Evolutionary conservation across 2,888 invertebrate genomes (phyloP), one percentile per base, ranked within the genome.

Genomic region (Phortica okadai): DNA sequence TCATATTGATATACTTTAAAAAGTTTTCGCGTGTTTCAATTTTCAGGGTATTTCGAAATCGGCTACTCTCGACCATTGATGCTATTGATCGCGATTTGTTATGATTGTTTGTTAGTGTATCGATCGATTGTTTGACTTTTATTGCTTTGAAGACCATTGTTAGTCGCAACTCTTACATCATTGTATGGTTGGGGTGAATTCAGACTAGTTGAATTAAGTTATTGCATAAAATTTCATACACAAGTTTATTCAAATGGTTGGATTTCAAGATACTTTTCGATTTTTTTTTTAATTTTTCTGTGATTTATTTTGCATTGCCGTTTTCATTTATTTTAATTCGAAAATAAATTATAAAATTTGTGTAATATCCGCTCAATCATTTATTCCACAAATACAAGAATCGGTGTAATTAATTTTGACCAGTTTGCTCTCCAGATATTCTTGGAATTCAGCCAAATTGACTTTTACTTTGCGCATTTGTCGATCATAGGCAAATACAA

Each of bases 371-470:
- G 41, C 64, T 25, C 41, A 64, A 64, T 64, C 41, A 33, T 33
- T 33, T 33, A 33, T 33, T 33, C 33, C 33, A 33, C 33, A 33
- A 33, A 33, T 50, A 14, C 50, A 50, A 11, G 14, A 50, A 14
- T 50, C 50, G 1, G 50, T 11, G 50, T 14, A 25, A 8, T 62
- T 42, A 44, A 45, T 67, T 41, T 70, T 70, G 14, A 25, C 25
- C 69, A 70, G 25, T 70, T 16, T 42, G n/a, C 33, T 25, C n/a
- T 72, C 67, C 50, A 74, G 58, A 64, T 59, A 42, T 44, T 42
- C 74, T 77, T 81, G 81, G 81, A 78, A 44, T n/a, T 21, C 54
- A 73, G 81, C 81, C 81, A 81, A 81, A 78, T 76, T 76, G 56
- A 78, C 76, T 80, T 80, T 79, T 78, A 77, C 78, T 77, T 33